Evolutionary conservation across 2,888 invertebrate genomes (phyloP).

Genomic region (Catocala nupta): DNA sequence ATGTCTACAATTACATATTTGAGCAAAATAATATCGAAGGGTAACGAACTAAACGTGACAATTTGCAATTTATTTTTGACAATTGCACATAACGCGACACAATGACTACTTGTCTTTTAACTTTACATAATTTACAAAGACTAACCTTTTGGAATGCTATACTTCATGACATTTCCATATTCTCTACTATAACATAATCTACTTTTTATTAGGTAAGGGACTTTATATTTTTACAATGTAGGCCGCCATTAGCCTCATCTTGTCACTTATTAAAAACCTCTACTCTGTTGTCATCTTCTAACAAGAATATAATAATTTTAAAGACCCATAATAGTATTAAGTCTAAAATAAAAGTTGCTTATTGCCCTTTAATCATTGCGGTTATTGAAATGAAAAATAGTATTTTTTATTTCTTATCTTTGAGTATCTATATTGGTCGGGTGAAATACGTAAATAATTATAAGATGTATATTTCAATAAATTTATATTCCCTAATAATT

Average conservation of each 20-base stretch:
- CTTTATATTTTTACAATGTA: conserved; percentile 42
- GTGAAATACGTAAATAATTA: conserved; percentile 44
- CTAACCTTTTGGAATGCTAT: conserved; percentile 65
- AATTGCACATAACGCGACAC: conserved; percentile 41
- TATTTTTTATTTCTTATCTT: conserved; percentile 30
- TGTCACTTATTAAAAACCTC: conserved; percentile 40
- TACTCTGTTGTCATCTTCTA: conserved; percentile 42
- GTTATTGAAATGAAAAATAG: conserved; percentile 37
- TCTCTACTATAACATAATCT: conserved; percentile 44
- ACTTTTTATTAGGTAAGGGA: conserved; percentile 49
- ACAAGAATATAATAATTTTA: conserved; percentile 38
- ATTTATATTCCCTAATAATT: conserved; percentile 36
- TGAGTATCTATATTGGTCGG: conserved; percentile 49
- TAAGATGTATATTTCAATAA: conserved; percentile 36
- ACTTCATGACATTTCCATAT: conserved; percentile 51
- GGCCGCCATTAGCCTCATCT: conserved; percentile 43
- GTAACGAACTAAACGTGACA: conserved; percentile 21
- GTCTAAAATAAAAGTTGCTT: conserved; percentile 40
- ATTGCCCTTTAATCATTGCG: conserved; percentile 38
- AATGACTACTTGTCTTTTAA: conserved; percentile 56
- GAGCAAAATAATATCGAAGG: conserved; percentile 48
- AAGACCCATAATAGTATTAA: conserved; percentile 32
- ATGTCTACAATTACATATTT: conserved; percentile 36
- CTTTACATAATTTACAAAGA: conserved; percentile 60
- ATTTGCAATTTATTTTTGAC: conserved; percentile 35